A percentile compares a stretch with the other conserved stretches of the same genome.
phyloP scores from a whole-genome alignment of 2,888 invertebrate genomes.

The Eupithecia centaureata region DNA sequence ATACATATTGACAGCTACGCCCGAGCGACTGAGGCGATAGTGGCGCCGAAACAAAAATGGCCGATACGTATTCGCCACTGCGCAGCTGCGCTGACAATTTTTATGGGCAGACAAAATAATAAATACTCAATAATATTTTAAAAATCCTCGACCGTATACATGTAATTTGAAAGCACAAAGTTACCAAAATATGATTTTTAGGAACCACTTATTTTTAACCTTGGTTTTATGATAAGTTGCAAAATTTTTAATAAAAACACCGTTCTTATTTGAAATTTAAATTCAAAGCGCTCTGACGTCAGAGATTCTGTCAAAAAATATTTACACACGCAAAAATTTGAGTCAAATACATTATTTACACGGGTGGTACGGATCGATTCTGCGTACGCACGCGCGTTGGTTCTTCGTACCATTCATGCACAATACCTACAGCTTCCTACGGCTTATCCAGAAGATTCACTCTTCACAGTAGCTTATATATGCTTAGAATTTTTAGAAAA shows the following conservation, averaged over 20 bases:
- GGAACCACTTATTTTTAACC: neutral
- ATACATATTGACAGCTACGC: constrained; percentile 79
- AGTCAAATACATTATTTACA: constrained; percentile 74
- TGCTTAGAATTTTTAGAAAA: neutral
- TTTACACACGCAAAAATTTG: constrained; percentile 54
- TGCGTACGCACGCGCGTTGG: constrained; percentile 73
- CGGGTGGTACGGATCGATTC: constrained; percentile 71
- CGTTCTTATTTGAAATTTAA: constrained; percentile 28
- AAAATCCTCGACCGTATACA: constrained; percentile 13
- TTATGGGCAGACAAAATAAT: constrained; percentile 44
- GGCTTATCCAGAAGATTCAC: constrained; percentile 1
- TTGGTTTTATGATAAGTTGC: neutral
- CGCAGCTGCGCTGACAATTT: constrained; percentile 69
- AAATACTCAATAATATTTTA: constrained; percentile 49
- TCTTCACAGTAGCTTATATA: neutral
- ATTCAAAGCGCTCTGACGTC: constrained; percentile 45
- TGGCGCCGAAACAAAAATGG: constrained; percentile 72
- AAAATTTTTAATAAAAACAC: constrained; percentile 18
- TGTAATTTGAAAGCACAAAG: neutral
- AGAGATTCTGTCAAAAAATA: constrained; percentile 48
- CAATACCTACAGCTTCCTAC: neutral
- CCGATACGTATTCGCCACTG: constrained; percentile 51
- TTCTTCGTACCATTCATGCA: constrained; percentile 58
- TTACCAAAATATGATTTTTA: neutral
- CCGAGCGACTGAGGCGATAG: constrained; percentile 70